Conservation (phyloP, 1,140 invertebrate genomes). For the Lanistes nyassanus region DNA sequence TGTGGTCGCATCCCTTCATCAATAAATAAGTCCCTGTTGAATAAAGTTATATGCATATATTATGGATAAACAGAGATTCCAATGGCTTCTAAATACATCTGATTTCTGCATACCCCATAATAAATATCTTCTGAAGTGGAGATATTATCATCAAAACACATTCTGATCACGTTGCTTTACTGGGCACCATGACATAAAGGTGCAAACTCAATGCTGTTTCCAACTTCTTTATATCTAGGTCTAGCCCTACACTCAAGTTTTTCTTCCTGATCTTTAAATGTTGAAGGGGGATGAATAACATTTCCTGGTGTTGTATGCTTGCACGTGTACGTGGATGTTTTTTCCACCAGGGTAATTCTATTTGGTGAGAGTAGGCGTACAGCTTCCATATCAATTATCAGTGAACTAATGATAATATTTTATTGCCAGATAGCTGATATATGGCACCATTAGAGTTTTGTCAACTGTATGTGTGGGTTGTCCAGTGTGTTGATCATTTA, state of each 20-base stretch:
- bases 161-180: not conserved
- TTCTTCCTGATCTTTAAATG: no score
- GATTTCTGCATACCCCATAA: not conserved
- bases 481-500: not conserved
- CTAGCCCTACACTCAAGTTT: no score
- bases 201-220: no score
- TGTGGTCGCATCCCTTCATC: conserved; percentile 57
- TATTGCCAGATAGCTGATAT: not conserved
- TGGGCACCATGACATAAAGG: no score
- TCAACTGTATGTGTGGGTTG: not conserved
- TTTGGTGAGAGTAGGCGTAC: no score
- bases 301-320: no score
- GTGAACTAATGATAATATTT: not conserved
- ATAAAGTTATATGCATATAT: conserved; percentile 21
- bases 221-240: no score
- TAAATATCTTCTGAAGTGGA: no score
- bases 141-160: not conserved
- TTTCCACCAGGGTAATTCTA: no score
- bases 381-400: not conserved
- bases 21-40: conserved; percentile 65
- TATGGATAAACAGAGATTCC: not conserved
- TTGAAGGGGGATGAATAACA: no score
- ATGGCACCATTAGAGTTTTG: not conserved
- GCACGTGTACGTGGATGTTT: no score
- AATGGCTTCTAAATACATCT: not conserved